Conservation (phyloP, 2,113 vertebrate species). For the Microtus pennsylvanicus region DNA sequence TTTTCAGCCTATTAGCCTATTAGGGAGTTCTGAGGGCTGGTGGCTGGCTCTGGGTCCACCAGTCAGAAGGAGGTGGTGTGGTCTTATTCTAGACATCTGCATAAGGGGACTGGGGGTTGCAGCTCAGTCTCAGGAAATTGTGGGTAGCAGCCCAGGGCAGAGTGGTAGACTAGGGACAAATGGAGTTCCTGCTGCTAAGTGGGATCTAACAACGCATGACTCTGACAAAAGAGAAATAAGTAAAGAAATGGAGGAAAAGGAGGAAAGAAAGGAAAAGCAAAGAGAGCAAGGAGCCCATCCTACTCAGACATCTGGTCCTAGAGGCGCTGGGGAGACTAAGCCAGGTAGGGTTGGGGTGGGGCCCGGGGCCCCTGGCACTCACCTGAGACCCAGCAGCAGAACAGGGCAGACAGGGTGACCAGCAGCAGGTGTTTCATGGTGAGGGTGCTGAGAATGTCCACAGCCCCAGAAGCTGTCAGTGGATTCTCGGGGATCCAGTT, state of each 20-base stretch:
- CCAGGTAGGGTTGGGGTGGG: not conserved
- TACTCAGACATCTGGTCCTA: not conserved
- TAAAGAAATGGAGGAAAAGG: not conserved
- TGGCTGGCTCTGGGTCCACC: not conserved
- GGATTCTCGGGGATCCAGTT: slow-evolving; percentile 26
- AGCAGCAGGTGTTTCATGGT: slow-evolving; percentile 70
- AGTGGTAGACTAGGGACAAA: not conserved
- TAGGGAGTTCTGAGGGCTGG: not conserved
- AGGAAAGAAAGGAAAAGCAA: no score
- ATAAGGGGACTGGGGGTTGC: not conserved
- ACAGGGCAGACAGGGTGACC: slow-evolving; percentile 54
- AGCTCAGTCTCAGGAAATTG: not conserved
- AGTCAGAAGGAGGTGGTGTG: not conserved
- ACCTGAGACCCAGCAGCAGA: slow-evolving; percentile 78
- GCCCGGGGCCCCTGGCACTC: slow-evolving; percentile 14
- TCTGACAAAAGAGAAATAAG: not conserved
- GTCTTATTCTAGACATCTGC: not conserved
- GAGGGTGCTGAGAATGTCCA: not conserved
- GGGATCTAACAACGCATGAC: not conserved
- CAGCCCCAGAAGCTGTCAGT: not conserved
- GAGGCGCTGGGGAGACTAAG: not conserved
- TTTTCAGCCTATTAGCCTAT: not conserved
- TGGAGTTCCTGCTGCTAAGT: not conserved
- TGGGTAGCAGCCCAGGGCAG: not conserved
- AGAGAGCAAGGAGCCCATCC: not conserved